Evolutionary conservation across 2,888 invertebrate genomes (phyloP), one percentile per base, ranked within the genome.

Genomic region (Tortrix viridana): DNA sequence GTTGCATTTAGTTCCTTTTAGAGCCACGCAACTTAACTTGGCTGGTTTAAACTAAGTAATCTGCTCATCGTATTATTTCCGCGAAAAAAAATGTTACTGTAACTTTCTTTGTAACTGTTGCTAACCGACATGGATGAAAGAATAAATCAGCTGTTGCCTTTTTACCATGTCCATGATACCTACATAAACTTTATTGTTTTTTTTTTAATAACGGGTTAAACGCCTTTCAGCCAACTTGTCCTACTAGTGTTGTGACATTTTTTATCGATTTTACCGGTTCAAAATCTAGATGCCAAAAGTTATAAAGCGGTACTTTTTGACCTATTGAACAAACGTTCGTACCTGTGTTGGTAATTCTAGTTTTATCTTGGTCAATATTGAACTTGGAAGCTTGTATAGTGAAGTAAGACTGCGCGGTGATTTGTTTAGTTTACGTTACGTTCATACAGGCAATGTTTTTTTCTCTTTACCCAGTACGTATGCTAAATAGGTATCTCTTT

Each of bases 231-330:
- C 71, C 68, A 32, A 55, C 59, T 60, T 48, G 54, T 55, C 46
- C 69, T 64, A 49, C 23, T 72, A 75, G 74, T 71, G 75, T 38
- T 70, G 76, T 68, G 66, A 66, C 41, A 6, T 44, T 41, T 53
- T 22, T 49, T 69, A 62, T 73, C 71, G 72, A 71, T 53, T 52
- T 57, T 63, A 67, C 67, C 69, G 70, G 67, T 69, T 68, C 23
- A 44, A 56, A 50, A 62, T 62, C 50, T 62, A 62, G 56, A 56
- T 46, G 23, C 9, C 16, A 9, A 9, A 43, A 44, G 26, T 54
- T 44, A 23, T 1, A 23, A 6, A 60, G 56, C 62, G 62, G 62
- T 56, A 62, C 16, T 44, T 23, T 16, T 19, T 56, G 18, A 61
- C 23, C 49, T 38, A 41, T 60, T 46, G 48, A 48, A 26, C 26